A percentile compares a stretch with the other conserved stretches of the same genome.
These are phyloP conservation scores for Sternarchorhynchus goeldii DNA, from an alignment of 2,797 vertebrate species.

Conservation along the genomic window DNA sequence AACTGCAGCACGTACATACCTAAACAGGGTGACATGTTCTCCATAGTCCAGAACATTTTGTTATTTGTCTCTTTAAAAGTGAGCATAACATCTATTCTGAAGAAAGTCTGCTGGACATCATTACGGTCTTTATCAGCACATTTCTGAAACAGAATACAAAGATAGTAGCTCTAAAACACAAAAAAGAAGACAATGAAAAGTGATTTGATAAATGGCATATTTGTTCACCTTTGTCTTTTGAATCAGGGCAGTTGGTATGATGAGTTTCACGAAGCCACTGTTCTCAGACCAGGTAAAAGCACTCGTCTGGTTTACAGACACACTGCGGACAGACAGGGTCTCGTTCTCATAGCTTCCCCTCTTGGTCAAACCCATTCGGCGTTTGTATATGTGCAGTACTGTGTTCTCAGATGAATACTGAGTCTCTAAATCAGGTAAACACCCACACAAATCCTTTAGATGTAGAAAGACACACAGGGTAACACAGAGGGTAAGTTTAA, in stretches of 20 bases:
- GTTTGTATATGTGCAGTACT: constrained; percentile 70
- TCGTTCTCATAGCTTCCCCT: constrained; percentile 61
- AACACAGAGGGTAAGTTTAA: background rate
- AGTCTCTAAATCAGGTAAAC: constrained; percentile 55
- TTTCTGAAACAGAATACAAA: constrained; percentile 52
- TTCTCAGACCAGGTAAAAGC: constrained; percentile 65
- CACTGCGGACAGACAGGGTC: constrained; percentile 61
- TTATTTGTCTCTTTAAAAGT: constrained; percentile 72
- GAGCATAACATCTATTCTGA: constrained; percentile 70
- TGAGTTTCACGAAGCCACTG: constrained; percentile 63
- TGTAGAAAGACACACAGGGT: background rate
- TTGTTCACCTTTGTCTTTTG: constrained; percentile 67
- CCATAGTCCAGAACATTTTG: constrained; percentile 74
- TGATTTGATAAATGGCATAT: background rate
- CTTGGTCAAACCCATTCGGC: constrained; percentile 70
- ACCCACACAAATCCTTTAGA: background rate
- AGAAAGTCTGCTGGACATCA: constrained; percentile 65
- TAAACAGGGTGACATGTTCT: constrained; percentile 72
- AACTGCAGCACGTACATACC: constrained; percentile 66
- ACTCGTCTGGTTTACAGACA: constrained; percentile 63
- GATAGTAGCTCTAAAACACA: background rate
- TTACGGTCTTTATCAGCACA: constrained; percentile 54
- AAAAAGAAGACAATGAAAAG: background rate
- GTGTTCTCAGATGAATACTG: constrained; percentile 58
- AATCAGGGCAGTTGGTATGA: constrained; percentile 58